Evolutionary conservation across 2,888 invertebrate genomes (phyloP).

Genomic region (Slavum lentiscoides): DNA sequence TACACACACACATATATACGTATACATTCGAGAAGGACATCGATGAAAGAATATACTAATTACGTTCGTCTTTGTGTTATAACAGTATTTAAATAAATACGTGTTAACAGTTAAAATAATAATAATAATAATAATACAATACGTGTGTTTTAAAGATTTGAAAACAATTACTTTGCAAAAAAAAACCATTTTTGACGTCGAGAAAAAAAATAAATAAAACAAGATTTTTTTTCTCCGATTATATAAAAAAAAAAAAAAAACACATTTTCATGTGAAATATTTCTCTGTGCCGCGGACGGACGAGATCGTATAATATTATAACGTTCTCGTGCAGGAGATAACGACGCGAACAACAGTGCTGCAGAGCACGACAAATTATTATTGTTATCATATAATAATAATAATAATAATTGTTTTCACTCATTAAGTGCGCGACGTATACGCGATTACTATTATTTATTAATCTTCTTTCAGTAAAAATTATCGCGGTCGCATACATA

Average conservation of each 20-base stretch:
- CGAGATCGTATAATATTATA: neutral
- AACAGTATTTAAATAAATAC: no score
- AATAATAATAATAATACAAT: neutral
- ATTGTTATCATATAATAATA: neutral
- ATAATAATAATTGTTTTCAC: conserved; percentile 22
- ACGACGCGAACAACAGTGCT: neutral
- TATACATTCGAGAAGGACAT: conserved; percentile 4
- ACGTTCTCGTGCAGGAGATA: neutral
- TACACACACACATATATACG: neutral
- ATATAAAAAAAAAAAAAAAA: no score
- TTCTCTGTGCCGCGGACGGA: no score
- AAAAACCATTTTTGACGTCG: no score
- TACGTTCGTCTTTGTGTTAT: neutral
- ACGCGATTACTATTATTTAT: conserved; percentile 7
- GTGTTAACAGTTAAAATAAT: neutral
- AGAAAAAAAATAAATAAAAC: no score
- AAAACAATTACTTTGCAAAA: no score
- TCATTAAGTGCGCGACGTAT: neutral
- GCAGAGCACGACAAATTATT: conserved; percentile 21
- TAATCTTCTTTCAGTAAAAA: conserved; percentile 15
- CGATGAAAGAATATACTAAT: neutral
- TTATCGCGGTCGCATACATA: neutral
- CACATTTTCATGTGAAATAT: no score
- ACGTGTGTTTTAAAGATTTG: no score
- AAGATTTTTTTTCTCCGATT: no score